A percentile compares a stretch with the other conserved stretches of the same genome.
phyloP scores from a whole-genome alignment of 2,797 vertebrate genomes.

The Syndactyla subalaris region DNA sequence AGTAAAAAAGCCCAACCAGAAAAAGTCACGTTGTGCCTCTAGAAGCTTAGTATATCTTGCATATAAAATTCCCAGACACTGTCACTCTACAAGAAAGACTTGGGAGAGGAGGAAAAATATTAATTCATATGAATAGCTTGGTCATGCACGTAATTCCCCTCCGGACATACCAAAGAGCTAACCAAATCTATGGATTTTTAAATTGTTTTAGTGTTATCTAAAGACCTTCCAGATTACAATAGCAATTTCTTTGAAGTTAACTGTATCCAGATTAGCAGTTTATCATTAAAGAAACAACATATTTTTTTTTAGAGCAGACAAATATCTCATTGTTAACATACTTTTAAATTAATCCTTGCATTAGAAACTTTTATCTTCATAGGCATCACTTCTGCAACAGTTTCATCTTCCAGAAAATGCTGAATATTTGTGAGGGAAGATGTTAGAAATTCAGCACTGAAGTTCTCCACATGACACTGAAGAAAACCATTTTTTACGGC shows the following conservation, averaged over 20 bases:
- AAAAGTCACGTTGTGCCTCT: neutral
- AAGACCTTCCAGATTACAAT: neutral
- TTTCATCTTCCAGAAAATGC: slow-evolving; percentile 92
- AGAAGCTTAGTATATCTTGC: neutral
- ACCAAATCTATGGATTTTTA: neutral
- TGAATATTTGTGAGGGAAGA: slow-evolving; percentile 92
- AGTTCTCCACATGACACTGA: slow-evolving; percentile 89
- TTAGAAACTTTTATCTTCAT: slow-evolving; percentile 95
- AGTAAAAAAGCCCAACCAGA: neutral
- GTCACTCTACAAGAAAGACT: neutral
- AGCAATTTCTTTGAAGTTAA: slow-evolving; percentile 36
- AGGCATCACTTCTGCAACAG: slow-evolving; percentile 89
- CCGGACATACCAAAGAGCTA: neutral
- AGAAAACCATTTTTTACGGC: slow-evolving; percentile 94
- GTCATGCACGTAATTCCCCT: neutral
- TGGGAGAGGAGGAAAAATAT: neutral
- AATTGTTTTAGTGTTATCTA: slow-evolving; percentile 34
- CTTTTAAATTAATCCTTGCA: slow-evolving; percentile 89
- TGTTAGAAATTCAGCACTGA: slow-evolving; percentile 89
- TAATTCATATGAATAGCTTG: neutral
- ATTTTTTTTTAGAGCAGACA: neutral
- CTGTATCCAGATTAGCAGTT: neutral
- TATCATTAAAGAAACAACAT: slow-evolving; percentile 33
- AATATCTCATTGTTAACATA: slow-evolving; percentile 69
- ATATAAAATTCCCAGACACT: neutral